Base-by-base conservation (phyloP, 2,888 invertebrate genomes). In the Ichneumoninae sp. region DNA sequence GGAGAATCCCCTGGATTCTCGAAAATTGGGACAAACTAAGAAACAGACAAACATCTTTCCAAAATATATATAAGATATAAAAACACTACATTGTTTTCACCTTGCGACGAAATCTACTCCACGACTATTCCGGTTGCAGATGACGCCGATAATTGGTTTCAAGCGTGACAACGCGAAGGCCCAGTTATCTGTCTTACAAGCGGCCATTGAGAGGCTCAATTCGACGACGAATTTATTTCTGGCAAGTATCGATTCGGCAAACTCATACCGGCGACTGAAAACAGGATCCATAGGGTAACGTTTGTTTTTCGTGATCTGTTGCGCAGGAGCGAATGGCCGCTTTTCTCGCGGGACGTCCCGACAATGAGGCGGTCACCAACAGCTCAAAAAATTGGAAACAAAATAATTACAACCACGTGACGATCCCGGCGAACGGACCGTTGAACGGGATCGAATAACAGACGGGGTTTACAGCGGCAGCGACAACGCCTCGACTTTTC, bases 261-360 rank as follows among this genome's bases (percentile, higher is more conserved):
- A 26, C 26, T 22, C 30, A 26, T 50, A 47, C n/a, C 8, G 10
- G 19, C 26, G 26, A 47, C 16, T 26, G 22, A 16, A 22, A 44
- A 40, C 8, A 65, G 8, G 19, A 13, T 44, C 6, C 8, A n/a
- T 66, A 1, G 5, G 52, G 54, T 66, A 52, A 26, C 6, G 10
- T 50, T 66, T 36, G 8, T 33, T 50, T 52, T 40, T 75, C 19
- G n/a, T 5, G 16, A 26, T 40, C 52, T 19, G 3, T 40, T 33
- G 54, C 92, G 22, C 88, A 96, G 96, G 96, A 96, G 91, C 95
- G 95, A 80, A 91, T 96, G 69, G 96, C 96, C 0, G 94, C 95
- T 81, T 95, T 96, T 89, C 91, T 96, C 73, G 96, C 96, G 13
- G 96, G 96, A 68, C 96, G 96, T 85, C 96, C 96, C 75, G 95